Base-by-base conservation (phyloP, 2,888 invertebrate genomes). In the Agrochola lota region DNA sequence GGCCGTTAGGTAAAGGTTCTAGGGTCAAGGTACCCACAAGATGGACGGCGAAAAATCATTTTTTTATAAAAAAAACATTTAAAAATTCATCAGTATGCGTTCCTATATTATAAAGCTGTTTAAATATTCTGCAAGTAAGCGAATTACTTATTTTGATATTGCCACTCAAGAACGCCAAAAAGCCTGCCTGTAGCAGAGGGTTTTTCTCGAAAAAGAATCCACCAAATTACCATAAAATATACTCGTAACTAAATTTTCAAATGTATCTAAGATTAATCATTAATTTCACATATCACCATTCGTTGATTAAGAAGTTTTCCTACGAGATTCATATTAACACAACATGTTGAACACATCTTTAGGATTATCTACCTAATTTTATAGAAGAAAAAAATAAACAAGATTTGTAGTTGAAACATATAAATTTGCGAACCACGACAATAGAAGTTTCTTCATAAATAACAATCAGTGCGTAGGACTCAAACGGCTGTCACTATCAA, bases 381-480 rank as follows among this genome's bases (percentile, higher is more conserved):
- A 77, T 80, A 57, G 63, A 79, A 60, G 11, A 55, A 76, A 30
- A 46, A 68, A 55, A 30, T 1, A 69, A 55, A 72, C 46, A 66
- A 59, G 49, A 72, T 74, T 78, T 30, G 5, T 66, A 40, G 43
- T 80, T 59, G 59, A 83, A 77, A 77, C 72, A 59, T 80, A 81
- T 87, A 82, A 80, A 88, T 84, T 81, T 35, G 72, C 87, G 17
- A 76, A 67, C 17, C 60, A 63, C 40, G 68, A 76, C 74, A 69
- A 74, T 35, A 70, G 23, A 73, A 72, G 52, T 64, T 52, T 49
- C 26, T 8, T 60, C 69, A 77, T 81, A 75, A 83, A 87, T 83
- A 59, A 74, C 59, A 64, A 79, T 66, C 70, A 70, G n/a, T 75
- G 88, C 83, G 88, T 88, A 77, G 85, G 83, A 11, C 7, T 74